Conservation (phyloP, 1,140 invertebrate species). For the Drosophila ohnishii region DNA sequence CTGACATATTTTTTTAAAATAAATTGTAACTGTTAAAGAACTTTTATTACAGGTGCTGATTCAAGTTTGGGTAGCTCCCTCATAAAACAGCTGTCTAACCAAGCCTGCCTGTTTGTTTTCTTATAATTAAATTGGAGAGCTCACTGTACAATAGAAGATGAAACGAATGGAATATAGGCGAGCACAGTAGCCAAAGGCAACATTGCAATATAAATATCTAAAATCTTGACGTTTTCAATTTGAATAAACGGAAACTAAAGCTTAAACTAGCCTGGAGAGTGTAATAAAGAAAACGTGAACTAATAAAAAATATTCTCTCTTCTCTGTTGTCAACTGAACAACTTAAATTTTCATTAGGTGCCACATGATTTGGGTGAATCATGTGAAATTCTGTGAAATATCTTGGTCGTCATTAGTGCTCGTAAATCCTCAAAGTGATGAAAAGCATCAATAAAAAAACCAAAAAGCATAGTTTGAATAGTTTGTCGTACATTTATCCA, state of each 20-base stretch:
- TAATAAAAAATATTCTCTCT: conserved; percentile 9
- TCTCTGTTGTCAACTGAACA: conserved; percentile 13
- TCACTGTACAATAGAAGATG: conserved; percentile 12
- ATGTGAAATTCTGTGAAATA: conserved; percentile 19
- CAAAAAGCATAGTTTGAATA: conserved; percentile 5
- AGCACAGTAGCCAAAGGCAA: conserved; percentile 24
- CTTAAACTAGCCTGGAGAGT: conserved; percentile 3
- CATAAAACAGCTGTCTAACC: background rate
- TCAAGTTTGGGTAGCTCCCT: background rate
- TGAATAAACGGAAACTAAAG: conserved; percentile 28
- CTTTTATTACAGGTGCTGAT: no score
- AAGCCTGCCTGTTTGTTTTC: background rate
- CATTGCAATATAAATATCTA: conserved; percentile 25
- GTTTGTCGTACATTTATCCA: background rate
- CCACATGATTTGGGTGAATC: conserved; percentile 38
- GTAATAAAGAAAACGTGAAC: conserved; percentile 15
- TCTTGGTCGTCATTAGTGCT: background rate
- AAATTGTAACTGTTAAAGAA: no score
- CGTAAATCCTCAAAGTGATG: conserved; percentile 10
- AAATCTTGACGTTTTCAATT: conserved; percentile 31
- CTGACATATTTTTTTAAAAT: no score
- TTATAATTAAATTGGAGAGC: conserved; percentile 4
- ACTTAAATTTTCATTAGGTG: conserved; percentile 22
- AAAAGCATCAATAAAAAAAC: conserved; percentile 12
- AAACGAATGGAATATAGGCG: conserved; percentile 9